Evolutionary conservation across 2,113 vertebrate genomes (phyloP).

Genomic region (Gracilinanus agilis): DNA sequence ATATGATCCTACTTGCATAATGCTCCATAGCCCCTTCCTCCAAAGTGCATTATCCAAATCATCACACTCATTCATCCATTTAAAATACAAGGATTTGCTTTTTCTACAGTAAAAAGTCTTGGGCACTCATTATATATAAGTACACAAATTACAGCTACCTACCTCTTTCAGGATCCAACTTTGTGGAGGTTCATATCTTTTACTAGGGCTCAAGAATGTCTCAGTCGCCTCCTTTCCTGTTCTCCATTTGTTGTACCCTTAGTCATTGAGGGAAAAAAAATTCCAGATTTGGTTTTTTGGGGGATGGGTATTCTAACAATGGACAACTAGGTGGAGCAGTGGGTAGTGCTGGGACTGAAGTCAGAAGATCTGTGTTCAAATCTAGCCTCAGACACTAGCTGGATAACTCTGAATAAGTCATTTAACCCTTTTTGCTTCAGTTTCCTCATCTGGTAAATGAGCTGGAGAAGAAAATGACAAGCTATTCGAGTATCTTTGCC

Average conservation of each 20-base stretch:
- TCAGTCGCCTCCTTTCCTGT: not conserved
- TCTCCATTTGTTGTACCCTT: not conserved
- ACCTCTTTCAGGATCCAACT: not conserved
- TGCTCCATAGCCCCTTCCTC: not conserved
- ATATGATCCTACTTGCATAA: not conserved
- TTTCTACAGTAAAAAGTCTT: not conserved
- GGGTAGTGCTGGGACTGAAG: not conserved
- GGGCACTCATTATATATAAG: not conserved
- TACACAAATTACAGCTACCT: not conserved
- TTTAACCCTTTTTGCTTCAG: no score
- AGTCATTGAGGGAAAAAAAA: not conserved
- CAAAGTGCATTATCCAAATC: not conserved
- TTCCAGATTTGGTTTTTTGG: not conserved
- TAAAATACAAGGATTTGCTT: not conserved
- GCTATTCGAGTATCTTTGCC: no score
- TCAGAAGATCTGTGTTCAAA: not conserved
- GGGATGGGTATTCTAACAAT: not conserved
- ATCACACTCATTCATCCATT: not conserved
- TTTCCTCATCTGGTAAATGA: no score
- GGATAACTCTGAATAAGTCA: no score
- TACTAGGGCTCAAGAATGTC: not conserved
- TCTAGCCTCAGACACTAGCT: not conserved
- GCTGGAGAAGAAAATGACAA: no score
- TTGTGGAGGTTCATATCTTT: not conserved
- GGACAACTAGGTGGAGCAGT: no score